phyloP scores from a whole-genome alignment of 2,888 invertebrate species.

The Criorhina ranunculi region DNA sequence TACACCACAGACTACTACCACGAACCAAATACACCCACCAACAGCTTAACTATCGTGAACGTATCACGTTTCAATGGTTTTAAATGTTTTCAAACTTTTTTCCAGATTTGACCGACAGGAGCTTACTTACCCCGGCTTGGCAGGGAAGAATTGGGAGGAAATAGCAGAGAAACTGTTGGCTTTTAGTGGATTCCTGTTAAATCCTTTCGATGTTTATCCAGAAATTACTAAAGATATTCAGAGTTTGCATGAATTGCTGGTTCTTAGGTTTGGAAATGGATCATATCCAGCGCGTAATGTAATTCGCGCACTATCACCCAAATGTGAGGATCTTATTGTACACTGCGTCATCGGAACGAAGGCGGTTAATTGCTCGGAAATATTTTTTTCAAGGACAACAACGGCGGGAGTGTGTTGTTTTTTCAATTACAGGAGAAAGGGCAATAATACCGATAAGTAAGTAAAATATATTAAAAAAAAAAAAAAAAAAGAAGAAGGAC shows the following conservation, averaged over 20 bases:
- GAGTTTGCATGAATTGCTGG: slow-evolving; percentile 80
- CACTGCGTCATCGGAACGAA: slow-evolving; percentile 80
- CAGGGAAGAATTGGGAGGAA: slow-evolving; percentile 77
- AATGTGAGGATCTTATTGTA: slow-evolving; percentile 80
- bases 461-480: slow-evolving; percentile 35
- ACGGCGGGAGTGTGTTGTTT: slow-evolving; percentile 82
- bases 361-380: slow-evolving; percentile 78
- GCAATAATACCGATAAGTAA: slow-evolving; percentile 79
- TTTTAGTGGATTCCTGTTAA: slow-evolving; percentile 80
- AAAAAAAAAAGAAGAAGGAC: no score
- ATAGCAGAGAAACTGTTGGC: slow-evolving; percentile 79
- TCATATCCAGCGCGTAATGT: slow-evolving; percentile 81
- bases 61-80: neutral
- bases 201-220: slow-evolving; percentile 77
- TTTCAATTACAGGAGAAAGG: slow-evolving; percentile 81
- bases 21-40: neutral
- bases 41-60: slow-evolving; percentile 17
- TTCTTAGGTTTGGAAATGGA: slow-evolving; percentile 79
- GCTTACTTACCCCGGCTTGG: slow-evolving; percentile 65
- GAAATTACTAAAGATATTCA: slow-evolving; percentile 77
- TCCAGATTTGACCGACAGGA: slow-evolving; percentile 79
- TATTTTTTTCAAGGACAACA: slow-evolving; percentile 80
- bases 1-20: neutral
- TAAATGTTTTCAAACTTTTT: slow-evolving; percentile 1
- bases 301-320: slow-evolving; percentile 79